A percentile compares a stretch with the other conserved stretches of the same genome.
phyloP scores from a whole-genome alignment of 1,140 invertebrate species.

The Euura saliciscinereae region DNA sequence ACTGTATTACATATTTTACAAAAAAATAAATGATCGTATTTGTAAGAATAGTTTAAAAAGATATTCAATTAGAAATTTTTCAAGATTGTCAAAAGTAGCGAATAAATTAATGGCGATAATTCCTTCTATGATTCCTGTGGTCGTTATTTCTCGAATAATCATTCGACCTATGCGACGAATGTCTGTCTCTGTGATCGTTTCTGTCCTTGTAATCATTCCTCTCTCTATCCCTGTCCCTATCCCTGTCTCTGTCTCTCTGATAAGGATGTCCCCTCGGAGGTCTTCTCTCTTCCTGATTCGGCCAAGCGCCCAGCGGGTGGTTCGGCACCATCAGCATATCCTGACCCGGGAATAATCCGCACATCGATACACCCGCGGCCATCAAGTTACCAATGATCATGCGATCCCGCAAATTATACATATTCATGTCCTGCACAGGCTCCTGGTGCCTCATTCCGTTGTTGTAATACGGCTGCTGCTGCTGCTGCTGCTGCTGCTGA shows the following conservation, averaged over 20 bases:
- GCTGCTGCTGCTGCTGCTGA: conserved; percentile 10
- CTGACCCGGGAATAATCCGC: conserved; percentile 21
- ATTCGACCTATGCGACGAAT: neutral
- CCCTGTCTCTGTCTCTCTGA: conserved; percentile 23
- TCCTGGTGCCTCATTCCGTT: conserved; percentile 8
- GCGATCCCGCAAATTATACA: conserved; percentile 43
- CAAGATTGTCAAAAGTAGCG: too few relatives aligned
- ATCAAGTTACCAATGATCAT: conserved; percentile 40
- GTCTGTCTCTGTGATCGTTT: conserved; percentile 5
- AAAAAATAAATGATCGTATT: too few relatives aligned
- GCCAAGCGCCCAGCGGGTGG: conserved; percentile 21
- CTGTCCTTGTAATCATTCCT: conserved; percentile 18
- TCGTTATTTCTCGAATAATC: conserved; percentile 2
- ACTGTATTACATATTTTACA: too few relatives aligned
- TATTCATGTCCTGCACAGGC: conserved; percentile 17
- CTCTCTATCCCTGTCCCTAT: conserved; percentile 27
- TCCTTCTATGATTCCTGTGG: neutral
- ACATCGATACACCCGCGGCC: conserved; percentile 12
- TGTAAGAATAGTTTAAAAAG: too few relatives aligned
- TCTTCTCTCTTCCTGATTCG: conserved; percentile 35
- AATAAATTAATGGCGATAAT: neutral
- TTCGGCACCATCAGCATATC: conserved; percentile 29
- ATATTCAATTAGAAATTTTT: too few relatives aligned
- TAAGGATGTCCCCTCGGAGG: conserved; percentile 40
- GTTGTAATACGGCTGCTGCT: conserved; percentile 8